Evolutionary conservation across 2,797 vertebrate species (phyloP).

Genomic region (Mareca strepera): DNA sequence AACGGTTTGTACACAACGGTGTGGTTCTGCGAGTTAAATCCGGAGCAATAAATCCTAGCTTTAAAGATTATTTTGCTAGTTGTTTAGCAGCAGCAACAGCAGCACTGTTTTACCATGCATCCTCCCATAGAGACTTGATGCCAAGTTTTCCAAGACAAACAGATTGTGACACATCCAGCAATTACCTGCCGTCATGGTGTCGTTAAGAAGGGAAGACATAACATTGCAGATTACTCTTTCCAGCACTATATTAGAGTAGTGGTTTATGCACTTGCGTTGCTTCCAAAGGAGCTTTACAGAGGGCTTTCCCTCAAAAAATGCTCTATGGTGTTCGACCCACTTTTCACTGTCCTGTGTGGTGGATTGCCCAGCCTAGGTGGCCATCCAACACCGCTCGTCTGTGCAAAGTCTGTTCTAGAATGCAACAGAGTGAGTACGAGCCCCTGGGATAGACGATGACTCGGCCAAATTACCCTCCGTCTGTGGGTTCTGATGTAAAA

Average conservation of each 20-base stretch:
- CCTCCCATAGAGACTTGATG: conserved; percentile 73
- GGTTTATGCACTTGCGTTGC: conserved; percentile 74
- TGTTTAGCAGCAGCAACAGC: conserved; percentile 74
- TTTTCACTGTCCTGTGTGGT: conserved; percentile 67
- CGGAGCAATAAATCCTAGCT: conserved; percentile 86
- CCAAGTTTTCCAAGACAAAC: conserved; percentile 67
- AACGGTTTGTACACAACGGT: conserved; percentile 80
- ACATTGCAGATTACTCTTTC: conserved; percentile 62
- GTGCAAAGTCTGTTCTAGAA: conserved; percentile 62
- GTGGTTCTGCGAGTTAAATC: conserved; percentile 82
- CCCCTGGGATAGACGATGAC: conserved; percentile 51
- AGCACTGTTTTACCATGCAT: conserved; percentile 66
- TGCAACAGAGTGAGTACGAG: conserved; percentile 42
- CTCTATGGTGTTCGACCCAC: conserved; percentile 64
- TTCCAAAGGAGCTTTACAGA: conserved; percentile 74
- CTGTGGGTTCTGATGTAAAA: neutral
- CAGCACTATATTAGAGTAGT: conserved; percentile 76
- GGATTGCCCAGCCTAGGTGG: conserved; percentile 60
- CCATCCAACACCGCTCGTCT: conserved; percentile 59
- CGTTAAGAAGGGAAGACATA: conserved; percentile 61
- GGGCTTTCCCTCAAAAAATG: conserved; percentile 62
- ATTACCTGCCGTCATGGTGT: conserved; percentile 58
- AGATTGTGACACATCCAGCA: conserved; percentile 50
- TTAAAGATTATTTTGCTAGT: conserved; percentile 81
- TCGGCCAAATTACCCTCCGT: conserved; percentile 45